phyloP scores from a whole-genome alignment of 2,113 vertebrate genomes.

The Rhinolophus sinicus region DNA sequence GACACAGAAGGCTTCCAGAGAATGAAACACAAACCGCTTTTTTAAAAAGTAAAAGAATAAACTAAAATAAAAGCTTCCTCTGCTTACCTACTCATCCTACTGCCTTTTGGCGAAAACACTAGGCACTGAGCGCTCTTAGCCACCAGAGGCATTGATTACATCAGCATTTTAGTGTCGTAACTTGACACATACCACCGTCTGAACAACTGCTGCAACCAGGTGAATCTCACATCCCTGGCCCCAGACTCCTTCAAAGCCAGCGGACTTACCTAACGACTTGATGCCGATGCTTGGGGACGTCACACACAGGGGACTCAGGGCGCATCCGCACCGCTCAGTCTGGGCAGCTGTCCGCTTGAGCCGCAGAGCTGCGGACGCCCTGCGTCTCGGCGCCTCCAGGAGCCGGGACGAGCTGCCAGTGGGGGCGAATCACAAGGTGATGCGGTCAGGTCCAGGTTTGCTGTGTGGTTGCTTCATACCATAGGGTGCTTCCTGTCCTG shows the following conservation, averaged over 20 bases:
- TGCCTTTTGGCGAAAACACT: background rate
- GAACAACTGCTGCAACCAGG: background rate
- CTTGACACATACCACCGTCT: background rate
- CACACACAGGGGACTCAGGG: background rate
- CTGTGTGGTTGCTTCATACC: background rate
- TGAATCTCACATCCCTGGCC: background rate
- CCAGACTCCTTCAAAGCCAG: background rate
- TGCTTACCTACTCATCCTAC: background rate
- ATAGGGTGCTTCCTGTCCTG: background rate
- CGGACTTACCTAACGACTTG: background rate
- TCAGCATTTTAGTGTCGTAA: background rate
- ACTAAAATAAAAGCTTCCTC: constrained; percentile 17
- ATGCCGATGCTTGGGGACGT: background rate
- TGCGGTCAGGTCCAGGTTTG: background rate
- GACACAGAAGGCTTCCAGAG: constrained; percentile 52
- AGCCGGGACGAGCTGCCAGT: too few species aligned
- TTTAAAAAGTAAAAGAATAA: background rate
- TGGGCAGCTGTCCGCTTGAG: rapidly evolving
- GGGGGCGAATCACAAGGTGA: too few species aligned
- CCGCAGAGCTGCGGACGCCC: rapidly evolving
- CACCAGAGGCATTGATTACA: background rate
- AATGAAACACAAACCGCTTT: background rate
- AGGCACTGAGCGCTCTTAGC: background rate
- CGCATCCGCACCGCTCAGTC: rapidly evolving
- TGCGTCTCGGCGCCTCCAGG: too few species aligned